A percentile compares a stretch with the other conserved stretches of the same genome.
These are phyloP conservation scores for Brachypalpus laphriformis DNA, from an alignment of 2,888 invertebrate species.

Conservation along the genomic window DNA sequence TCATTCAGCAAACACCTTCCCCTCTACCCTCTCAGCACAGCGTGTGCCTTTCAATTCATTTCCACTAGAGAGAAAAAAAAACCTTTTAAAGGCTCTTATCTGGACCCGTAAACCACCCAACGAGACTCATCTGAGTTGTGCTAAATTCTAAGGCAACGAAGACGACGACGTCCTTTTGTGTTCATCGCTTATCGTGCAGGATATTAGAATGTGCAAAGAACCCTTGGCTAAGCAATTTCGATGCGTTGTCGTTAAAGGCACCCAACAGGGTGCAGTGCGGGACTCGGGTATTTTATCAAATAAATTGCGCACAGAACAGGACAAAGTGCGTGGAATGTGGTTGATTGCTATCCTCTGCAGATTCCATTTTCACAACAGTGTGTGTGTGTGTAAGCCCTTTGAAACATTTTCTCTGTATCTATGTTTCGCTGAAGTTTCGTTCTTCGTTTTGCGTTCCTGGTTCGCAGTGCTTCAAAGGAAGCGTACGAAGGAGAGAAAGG, in stretches of 20 bases:
- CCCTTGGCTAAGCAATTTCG: constrained; percentile 65
- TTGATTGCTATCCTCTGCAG: constrained; percentile 56
- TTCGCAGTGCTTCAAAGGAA: constrained; percentile 19
- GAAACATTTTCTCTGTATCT: constrained; percentile 6
- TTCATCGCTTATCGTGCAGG: constrained; percentile 59
- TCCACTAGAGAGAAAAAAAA: background rate
- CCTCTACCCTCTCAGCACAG: background rate
- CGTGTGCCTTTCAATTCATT: constrained; percentile 33
- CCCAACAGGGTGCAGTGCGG: background rate
- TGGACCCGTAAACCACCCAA: constrained; percentile 11
- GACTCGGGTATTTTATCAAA: constrained; percentile 41
- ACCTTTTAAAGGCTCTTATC: constrained; percentile 41
- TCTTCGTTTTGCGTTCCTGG: constrained; percentile 35
- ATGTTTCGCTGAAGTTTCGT: constrained; percentile 23
- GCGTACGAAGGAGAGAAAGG: constrained; percentile 50
- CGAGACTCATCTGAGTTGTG: background rate
- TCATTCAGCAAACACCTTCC: constrained; percentile 31
- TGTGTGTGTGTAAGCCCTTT: constrained; percentile 20
- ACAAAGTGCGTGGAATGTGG: constrained; percentile 51
- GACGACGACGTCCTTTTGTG: constrained; percentile 41
- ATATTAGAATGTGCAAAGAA: constrained; percentile 43
- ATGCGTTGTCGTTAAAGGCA: constrained; percentile 50
- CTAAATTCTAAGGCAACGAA: constrained; percentile 35
- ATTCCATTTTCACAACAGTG: constrained; percentile 14
- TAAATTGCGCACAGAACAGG: constrained; percentile 62